Evolutionary conservation across 2,113 vertebrate genomes (phyloP).

Genomic region (Brachypteracias leptosomus): DNA sequence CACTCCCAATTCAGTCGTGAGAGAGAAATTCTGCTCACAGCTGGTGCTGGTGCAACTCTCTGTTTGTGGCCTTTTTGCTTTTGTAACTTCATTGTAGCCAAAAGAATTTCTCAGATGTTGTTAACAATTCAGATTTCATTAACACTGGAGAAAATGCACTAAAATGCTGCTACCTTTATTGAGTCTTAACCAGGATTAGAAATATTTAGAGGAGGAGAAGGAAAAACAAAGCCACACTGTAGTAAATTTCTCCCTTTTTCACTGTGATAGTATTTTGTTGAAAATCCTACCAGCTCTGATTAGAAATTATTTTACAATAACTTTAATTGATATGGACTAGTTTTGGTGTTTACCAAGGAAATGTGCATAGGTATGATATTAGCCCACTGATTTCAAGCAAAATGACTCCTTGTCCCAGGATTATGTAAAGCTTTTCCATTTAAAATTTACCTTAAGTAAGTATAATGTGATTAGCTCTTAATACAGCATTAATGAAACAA

Average conservation of each 20-base stretch:
- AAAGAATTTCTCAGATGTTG: not conserved
- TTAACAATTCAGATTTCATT: not conserved
- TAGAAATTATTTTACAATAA: not conserved
- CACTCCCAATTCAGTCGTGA: not conserved
- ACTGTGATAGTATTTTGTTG: not conserved
- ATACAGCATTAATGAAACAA: not conserved
- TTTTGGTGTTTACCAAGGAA: not conserved
- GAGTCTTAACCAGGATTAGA: not conserved
- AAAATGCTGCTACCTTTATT: not conserved
- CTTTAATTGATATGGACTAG: not conserved
- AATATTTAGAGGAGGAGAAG: not conserved
- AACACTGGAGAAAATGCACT: not conserved
- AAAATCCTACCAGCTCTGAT: not conserved
- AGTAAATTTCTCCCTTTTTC: not conserved
- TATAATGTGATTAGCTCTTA: conserved; percentile 6
- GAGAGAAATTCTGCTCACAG: not conserved
- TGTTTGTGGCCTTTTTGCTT: not conserved
- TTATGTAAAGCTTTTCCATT: not conserved
- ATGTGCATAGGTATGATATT: not conserved
- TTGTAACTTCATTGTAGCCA: not conserved
- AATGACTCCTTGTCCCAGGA: not conserved
- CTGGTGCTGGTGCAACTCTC: not conserved
- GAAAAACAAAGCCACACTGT: not conserved
- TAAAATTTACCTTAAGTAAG: not conserved
- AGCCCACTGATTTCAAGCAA: not conserved